Conservation (phyloP, 1,140 invertebrate genomes). For the Centruroides sculpturatus region DNA sequence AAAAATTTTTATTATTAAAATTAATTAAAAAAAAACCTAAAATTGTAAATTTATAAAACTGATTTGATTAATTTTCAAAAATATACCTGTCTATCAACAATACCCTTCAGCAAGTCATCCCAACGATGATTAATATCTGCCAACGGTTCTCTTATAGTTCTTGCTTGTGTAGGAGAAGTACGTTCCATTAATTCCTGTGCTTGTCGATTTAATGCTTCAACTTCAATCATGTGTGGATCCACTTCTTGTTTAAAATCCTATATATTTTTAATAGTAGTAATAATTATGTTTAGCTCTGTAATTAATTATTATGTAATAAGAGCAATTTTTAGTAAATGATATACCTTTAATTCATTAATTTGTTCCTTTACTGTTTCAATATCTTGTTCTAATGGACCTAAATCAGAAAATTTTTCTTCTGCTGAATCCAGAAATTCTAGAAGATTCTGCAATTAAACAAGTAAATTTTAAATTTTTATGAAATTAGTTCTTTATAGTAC, state of each 20-base stretch:
- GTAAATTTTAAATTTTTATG: no score
- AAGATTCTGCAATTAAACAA: slow-evolving; percentile 46
- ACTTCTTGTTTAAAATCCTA: slow-evolving; percentile 77
- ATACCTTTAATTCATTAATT: slow-evolving; percentile 68
- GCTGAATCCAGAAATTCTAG: slow-evolving; percentile 77
- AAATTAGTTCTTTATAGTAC: no score
- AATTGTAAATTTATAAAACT: no score
- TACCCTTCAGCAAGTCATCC: slow-evolving; percentile 72
- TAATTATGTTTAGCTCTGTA: background rate
- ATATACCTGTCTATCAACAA: slow-evolving; percentile 65
- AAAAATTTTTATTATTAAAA: background rate
- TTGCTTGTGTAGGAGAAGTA: slow-evolving; percentile 82
- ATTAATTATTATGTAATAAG: background rate
- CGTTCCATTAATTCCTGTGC: slow-evolving; percentile 80
- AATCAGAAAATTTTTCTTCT: slow-evolving; percentile 62
- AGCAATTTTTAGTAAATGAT: background rate
- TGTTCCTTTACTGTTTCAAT: slow-evolving; percentile 89
- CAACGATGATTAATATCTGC: slow-evolving; percentile 78
- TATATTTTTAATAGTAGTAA: no score
- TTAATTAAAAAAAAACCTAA: slow-evolving; percentile 7
- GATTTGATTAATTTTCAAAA: no score
- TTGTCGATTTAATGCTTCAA: slow-evolving; percentile 88
- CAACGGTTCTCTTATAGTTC: slow-evolving; percentile 80
- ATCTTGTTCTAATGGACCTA: slow-evolving; percentile 79
- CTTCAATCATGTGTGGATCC: slow-evolving; percentile 95